Percentiles rank a stretch among this genome's conserved stretches.
Evolutionary conservation across 2,797 vertebrate genomes (phyloP).

Genomic region (Champsocephalus esox): DNA sequence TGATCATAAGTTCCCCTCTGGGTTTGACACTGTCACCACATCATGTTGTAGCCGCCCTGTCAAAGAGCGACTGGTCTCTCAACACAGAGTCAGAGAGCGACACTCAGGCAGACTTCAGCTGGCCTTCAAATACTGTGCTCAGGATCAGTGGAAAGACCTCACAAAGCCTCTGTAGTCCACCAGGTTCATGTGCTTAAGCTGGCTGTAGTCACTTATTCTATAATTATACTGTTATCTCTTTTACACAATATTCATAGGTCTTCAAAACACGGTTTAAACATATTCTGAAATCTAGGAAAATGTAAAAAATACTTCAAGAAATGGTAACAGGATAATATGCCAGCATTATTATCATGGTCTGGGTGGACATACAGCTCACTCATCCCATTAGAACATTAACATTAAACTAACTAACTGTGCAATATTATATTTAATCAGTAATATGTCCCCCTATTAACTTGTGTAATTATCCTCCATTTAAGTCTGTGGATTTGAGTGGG

Average conservation of each 20-base stretch:
- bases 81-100: conserved; percentile 91
- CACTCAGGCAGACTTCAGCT: conserved; percentile 89
- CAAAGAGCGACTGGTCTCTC: conserved; percentile 92
- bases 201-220: neutral
- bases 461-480: conserved; percentile 17
- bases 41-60: conserved; percentile 80
- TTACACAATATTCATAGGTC: neutral
- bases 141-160: conserved; percentile 24
- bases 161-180: conserved; percentile 33
- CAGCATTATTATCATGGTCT: conserved; percentile 23
- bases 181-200: conserved; percentile 36
- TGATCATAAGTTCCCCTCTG: conserved; percentile 18
- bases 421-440: conserved; percentile 23
- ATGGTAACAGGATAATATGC: neutral
- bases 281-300: neutral
- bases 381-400: neutral
- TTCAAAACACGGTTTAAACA: neutral
- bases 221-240: neutral
- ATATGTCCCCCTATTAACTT: conserved; percentile 22
- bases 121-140: conserved; percentile 89
- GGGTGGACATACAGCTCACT: conserved; percentile 53
- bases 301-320: neutral
- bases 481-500: conserved; percentile 7
- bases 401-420: conserved; percentile 4
- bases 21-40: conserved; percentile 62